Evolutionary conservation across 2,113 vertebrate species (phyloP), one percentile per base, ranked within the genome.

Genomic region (Illadopsis cleaveri): DNA sequence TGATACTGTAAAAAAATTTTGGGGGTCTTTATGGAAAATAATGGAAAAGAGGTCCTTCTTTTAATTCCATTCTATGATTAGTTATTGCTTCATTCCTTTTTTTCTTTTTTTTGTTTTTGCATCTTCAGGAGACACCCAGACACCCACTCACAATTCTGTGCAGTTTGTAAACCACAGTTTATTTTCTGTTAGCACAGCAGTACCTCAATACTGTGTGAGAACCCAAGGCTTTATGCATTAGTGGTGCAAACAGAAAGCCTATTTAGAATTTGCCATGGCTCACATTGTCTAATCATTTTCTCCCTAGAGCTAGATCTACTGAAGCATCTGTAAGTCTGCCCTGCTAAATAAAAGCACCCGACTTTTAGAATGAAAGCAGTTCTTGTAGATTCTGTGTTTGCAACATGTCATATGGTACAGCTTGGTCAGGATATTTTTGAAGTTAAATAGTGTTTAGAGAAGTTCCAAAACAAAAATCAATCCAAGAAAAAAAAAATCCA

Each of bases 381-480:
- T 89, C 73, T 91, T 95, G 82, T 72, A 85, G 81, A 72, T 82
- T 76, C 66, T 91, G n/a, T 91, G 86, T 94, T 96, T 93, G 89
- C 57, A 89, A 51, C 50, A 76, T 84, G 86, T 95, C 95, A 96
- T 95, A 95, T 82, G 95, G 95, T 76, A 90, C 84, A 84, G 61
- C 57, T 95, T 91, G 89, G 89, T 94, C 81, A 93, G 93, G 90
- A 82, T 93, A 94, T 93, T 93, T 96, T 85, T 87, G 82, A 96
- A 89, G 90, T 89, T 93, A 93, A 95, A 85, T 57, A 76, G 57
- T 38, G 73, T 93, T 97, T 97, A 84, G 56, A 92, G 77, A 86
- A 64, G 91, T 94, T 97, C 91, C 78, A 96, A 94, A 96, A 80
- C 78, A 97, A 95, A 96, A 96, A 72, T 79, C 37, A 69, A 85